A percentile compares a stretch with the other conserved stretches of the same genome.
These are phyloP conservation scores for Hymenochirus boettgeri DNA, from an alignment of 2,113 vertebrate genomes.

Conservation along the genomic window DNA sequence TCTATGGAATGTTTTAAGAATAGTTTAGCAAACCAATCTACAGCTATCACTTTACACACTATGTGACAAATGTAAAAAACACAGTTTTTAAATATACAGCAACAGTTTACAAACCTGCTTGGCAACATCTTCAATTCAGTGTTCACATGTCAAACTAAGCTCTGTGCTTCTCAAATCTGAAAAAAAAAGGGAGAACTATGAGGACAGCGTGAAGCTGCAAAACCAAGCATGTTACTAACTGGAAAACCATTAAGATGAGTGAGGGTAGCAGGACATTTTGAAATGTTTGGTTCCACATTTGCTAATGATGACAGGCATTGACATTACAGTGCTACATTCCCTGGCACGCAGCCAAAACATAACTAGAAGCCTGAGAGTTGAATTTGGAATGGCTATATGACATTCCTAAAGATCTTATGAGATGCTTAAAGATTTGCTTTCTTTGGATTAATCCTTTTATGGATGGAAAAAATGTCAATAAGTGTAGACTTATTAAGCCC, in stretches of 20 bases:
- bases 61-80: background rate
- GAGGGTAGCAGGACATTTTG: background rate
- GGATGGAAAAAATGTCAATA: constrained; percentile 12
- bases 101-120: constrained; percentile 14
- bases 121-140: background rate
- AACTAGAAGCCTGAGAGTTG: constrained; percentile 13
- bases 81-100: background rate
- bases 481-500: too few relatives aligned
- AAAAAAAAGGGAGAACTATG: background rate
- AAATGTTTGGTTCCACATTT: constrained; percentile 3
- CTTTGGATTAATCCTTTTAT: constrained; percentile 20
- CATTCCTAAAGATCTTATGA: constrained; percentile 26
- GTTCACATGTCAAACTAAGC: background rate
- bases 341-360: constrained; percentile 20
- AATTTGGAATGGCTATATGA: constrained; percentile 17
- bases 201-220: too few relatives aligned
- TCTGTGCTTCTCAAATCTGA: background rate
- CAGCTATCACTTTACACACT: too few relatives aligned
- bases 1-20: too few relatives aligned
- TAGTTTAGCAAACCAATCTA: too few relatives aligned
- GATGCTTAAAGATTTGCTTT: constrained; percentile 33
- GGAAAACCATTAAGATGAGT: too few relatives aligned
- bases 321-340: constrained; percentile 29
- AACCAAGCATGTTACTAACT: too few relatives aligned
- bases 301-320: constrained; percentile 6